Conservation (phyloP, 2,113 vertebrate genomes). For the Phaethon lepturus region DNA sequence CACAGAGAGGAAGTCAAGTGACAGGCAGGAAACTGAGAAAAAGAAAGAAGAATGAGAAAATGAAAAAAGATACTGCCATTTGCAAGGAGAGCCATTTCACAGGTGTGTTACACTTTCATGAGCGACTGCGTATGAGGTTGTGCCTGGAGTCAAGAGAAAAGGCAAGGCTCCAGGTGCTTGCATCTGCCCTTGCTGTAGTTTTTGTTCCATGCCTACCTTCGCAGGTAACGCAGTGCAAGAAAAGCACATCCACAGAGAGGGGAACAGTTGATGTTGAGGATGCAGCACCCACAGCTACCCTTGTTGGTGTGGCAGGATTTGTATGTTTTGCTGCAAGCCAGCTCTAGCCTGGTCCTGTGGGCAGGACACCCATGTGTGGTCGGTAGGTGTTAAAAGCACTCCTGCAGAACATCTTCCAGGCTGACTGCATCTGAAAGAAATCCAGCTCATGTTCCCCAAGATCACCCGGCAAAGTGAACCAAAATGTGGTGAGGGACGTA, state of each 20-base stretch:
- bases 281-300: background rate
- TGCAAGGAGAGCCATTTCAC: background rate
- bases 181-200: background rate
- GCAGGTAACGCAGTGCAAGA: background rate
- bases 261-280: background rate
- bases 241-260: background rate
- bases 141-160: background rate
- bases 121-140: background rate
- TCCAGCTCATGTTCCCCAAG: background rate
- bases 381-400: background rate
- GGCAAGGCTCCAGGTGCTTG: background rate
- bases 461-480: background rate
- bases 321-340: background rate
- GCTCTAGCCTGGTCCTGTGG: background rate
- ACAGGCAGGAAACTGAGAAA: background rate
- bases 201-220: background rate
- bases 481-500: background rate
- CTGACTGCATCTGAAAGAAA: background rate
- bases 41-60: background rate
- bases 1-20: background rate
- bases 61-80: background rate
- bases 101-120: background rate
- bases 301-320: background rate
- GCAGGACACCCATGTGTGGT: fast-evolving
- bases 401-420: background rate